Percentiles rank a stretch among this genome's conserved stretches.
Evolutionary conservation across 2,797 vertebrate species (phyloP).

Genomic region (Leptoclinus maculatus): DNA sequence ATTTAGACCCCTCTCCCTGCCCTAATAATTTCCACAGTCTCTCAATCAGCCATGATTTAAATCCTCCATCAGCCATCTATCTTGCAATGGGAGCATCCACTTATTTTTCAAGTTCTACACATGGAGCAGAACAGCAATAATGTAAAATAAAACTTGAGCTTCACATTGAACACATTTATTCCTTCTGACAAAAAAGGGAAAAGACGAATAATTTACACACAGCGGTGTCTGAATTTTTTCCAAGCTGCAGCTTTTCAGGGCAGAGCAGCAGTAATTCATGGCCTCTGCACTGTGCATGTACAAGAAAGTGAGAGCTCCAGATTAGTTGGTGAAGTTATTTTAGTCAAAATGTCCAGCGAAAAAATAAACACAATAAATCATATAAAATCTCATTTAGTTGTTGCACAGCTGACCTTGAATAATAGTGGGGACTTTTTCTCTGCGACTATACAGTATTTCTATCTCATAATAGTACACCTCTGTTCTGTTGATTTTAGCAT

Average conservation of each 20-base stretch:
- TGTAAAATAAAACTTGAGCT: constrained; percentile 40
- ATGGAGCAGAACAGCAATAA: constrained; percentile 40
- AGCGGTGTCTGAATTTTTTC: constrained; percentile 6
- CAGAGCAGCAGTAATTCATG: constrained; percentile 48
- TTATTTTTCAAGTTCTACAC: constrained; percentile 42
- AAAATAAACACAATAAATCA: constrained; percentile 62
- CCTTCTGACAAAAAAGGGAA: constrained; percentile 29
- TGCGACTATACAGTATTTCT: constrained; percentile 10
- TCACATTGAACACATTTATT: constrained; percentile 50
- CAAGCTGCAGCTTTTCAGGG: constrained; percentile 29
- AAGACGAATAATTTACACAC: constrained; percentile 38
- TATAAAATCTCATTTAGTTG: constrained; percentile 37
- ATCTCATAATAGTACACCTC: constrained; percentile 25
- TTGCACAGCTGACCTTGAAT: constrained; percentile 52
- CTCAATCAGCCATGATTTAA: constrained; percentile 52
- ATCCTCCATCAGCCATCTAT: constrained; percentile 26
- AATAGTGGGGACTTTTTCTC: constrained; percentile 30
- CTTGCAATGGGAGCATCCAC: constrained; percentile 5
- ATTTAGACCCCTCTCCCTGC: neutral
- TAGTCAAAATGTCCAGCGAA: constrained; percentile 41
- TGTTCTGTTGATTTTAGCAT: constrained; percentile 32
- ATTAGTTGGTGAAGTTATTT: constrained; percentile 55
- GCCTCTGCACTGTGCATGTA: constrained; percentile 17
- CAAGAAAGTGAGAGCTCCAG: constrained; percentile 20
- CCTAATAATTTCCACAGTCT: constrained; percentile 18